Percentiles rank a stretch among this genome's conserved stretches.
These are phyloP conservation scores for Trachemys scripta DNA, from an alignment of 2,113 vertebrate species.

Conservation along the genomic window DNA sequence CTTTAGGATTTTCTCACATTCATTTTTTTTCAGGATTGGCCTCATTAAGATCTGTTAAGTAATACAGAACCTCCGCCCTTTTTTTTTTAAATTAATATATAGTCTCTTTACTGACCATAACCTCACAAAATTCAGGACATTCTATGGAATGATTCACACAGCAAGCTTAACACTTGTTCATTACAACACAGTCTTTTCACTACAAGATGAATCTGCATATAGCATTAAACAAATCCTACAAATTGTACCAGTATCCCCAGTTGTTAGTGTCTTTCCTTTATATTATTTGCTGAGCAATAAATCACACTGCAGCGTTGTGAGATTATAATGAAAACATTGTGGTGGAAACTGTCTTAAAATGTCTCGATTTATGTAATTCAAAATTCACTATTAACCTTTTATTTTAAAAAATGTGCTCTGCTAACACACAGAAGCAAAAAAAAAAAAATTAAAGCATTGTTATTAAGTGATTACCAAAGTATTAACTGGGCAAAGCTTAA, in stretches of 20 bases:
- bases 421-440: background rate
- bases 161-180: background rate
- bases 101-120: background rate
- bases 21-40: conserved; percentile 4
- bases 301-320: background rate
- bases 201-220: background rate
- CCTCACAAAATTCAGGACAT: background rate
- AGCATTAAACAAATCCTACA: conserved; percentile 1
- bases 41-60: background rate
- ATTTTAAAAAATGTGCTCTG: conserved; percentile 4
- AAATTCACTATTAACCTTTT: background rate
- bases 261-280: background rate
- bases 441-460: background rate
- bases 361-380: conserved; percentile 31
- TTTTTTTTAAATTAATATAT: background rate
- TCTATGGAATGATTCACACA: background rate
- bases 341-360: background rate
- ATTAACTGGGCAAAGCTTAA: conserved; percentile 26
- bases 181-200: background rate
- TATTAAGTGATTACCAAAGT: conserved; percentile 8
- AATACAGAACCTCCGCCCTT: background rate
- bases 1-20: conserved; percentile 18
- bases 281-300: conserved; percentile 19
- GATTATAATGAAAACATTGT: background rate
- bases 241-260: background rate